Conservation (phyloP, 2,888 invertebrate genomes). For the Hydrotaea diabolus region DNA sequence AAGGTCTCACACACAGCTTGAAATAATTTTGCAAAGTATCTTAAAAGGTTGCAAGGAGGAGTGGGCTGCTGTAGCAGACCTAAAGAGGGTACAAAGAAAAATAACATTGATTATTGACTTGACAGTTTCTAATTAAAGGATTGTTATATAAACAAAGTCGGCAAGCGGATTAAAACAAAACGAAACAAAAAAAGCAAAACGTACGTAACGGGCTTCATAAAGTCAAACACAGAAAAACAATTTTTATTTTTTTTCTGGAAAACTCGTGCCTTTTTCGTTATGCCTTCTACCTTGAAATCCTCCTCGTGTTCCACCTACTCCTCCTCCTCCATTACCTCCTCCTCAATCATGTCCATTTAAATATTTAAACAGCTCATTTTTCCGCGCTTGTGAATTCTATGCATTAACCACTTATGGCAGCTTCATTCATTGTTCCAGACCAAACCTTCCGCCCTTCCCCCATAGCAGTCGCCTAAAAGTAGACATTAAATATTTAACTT, state of each 20-base stretch:
- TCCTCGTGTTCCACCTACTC: too few relatives aligned
- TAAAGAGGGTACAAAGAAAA: slow-evolving; percentile 20
- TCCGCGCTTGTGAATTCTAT: slow-evolving; percentile 31
- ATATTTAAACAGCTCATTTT: slow-evolving; percentile 40
- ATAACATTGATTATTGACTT: slow-evolving; percentile 52
- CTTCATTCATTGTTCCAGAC: background rate
- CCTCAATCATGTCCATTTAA: slow-evolving; percentile 7
- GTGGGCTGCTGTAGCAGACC: too few relatives aligned
- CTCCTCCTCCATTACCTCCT: background rate
- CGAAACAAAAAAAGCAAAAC: too few relatives aligned
- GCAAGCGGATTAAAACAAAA: background rate
- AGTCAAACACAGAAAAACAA: background rate
- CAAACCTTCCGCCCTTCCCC: background rate
- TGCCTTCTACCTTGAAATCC: background rate
- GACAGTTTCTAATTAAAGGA: slow-evolving; percentile 55
- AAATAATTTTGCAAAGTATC: too few relatives aligned
- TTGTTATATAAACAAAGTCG: slow-evolving; percentile 31
- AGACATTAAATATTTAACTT: slow-evolving; percentile 53
- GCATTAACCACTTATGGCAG: slow-evolving; percentile 14
- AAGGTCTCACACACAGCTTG: background rate
- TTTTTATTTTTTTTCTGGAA: background rate
- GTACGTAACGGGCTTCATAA: background rate
- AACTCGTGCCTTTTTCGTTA: background rate
- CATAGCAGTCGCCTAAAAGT: slow-evolving; percentile 23
- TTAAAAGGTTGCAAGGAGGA: too few relatives aligned